phyloP scores from a whole-genome alignment of 1,140 invertebrate genomes.

The Pseudoatta argentina region DNA sequence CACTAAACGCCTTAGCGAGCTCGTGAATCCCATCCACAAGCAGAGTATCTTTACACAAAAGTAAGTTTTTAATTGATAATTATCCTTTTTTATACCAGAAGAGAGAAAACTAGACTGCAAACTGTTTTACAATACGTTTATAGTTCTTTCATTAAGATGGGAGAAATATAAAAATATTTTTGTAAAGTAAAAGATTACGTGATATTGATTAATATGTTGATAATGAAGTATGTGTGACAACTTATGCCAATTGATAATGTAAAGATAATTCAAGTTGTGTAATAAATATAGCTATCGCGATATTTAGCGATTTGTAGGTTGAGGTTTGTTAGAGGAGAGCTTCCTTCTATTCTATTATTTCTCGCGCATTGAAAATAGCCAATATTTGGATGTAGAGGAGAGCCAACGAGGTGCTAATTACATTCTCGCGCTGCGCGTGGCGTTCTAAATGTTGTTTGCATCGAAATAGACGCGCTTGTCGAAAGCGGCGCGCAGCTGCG shows the following conservation, averaged over 20 bases:
- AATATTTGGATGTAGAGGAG: slow-evolving; percentile 12
- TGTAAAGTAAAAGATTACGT: neutral
- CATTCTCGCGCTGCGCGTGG: neutral
- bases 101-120: neutral
- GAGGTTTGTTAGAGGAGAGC: neutral
- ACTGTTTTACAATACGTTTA: slow-evolving; percentile 12
- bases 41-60: slow-evolving; percentile 67
- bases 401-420: slow-evolving; percentile 40
- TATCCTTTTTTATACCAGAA: slow-evolving; percentile 61
- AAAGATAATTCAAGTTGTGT: neutral
- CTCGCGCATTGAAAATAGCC: slow-evolving; percentile 9
- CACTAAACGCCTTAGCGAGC: slow-evolving; percentile 76
- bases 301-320: neutral
- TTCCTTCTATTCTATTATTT: slow-evolving; percentile 12
- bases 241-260: neutral
- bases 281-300: neutral
- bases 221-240: neutral
- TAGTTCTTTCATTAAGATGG: neutral
- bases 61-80: slow-evolving; percentile 77
- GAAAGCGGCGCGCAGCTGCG: slow-evolving; percentile 31
- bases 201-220: neutral
- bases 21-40: slow-evolving; percentile 76
- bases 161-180: neutral
- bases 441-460: slow-evolving; percentile 46
- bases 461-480: slow-evolving; percentile 31